A percentile compares a stretch with the other conserved stretches of the same genome.
Evolutionary conservation across 2,888 invertebrate genomes (phyloP).

Genomic region (Drosophila longiperda): DNA sequence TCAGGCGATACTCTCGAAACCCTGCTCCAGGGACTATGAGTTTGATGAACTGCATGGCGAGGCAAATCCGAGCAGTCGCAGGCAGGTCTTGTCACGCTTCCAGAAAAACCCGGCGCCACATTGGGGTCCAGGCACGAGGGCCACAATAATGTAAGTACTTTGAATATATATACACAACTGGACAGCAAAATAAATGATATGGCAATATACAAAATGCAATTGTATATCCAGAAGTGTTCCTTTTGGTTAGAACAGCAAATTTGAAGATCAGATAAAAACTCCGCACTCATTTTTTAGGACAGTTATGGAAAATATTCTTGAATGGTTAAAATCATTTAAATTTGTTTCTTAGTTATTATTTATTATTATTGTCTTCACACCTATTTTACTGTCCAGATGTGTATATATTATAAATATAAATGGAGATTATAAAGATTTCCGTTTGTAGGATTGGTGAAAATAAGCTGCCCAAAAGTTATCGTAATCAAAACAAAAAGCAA

Average conservation of each 20-base stretch:
- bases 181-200: background rate
- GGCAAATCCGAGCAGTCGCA: constrained; percentile 93
- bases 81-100: constrained; percentile 90
- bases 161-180: background rate
- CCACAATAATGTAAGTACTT: constrained; percentile 89
- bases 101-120: constrained; percentile 93
- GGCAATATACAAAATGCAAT: background rate
- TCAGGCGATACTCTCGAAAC: constrained; percentile 86
- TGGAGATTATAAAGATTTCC: background rate
- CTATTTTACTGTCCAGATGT: background rate
- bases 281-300: no score
- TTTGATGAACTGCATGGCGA: constrained; percentile 86
- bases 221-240: no score
- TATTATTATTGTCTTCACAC: background rate
- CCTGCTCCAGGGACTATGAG: constrained; percentile 85
- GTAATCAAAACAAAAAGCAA: constrained; percentile 89
- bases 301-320: background rate
- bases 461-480: constrained; percentile 87
- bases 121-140: constrained; percentile 96
- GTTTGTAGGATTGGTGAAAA: constrained; percentile 87
- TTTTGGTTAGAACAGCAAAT: background rate
- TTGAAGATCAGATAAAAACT: no score
- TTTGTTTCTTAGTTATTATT: no score
- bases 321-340: background rate
- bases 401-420: background rate